phyloP scores from a whole-genome alignment of 2,113 vertebrate species.

The Eptatretus burgeri region DNA sequence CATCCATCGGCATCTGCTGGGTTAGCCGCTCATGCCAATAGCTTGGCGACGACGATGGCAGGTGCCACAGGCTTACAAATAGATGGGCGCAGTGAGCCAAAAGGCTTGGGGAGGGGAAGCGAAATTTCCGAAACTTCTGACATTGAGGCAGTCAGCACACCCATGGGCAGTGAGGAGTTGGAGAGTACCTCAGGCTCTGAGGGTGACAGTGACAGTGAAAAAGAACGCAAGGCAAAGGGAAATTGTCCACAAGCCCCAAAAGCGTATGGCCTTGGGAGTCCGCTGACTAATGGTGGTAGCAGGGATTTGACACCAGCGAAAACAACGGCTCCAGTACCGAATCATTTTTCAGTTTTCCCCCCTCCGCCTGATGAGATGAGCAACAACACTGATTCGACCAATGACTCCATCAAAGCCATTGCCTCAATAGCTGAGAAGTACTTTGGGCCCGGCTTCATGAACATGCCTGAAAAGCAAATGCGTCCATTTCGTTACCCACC shows the following conservation, averaged over 20 bases:
- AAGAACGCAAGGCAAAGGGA: constrained; percentile 53
- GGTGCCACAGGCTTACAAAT: neutral
- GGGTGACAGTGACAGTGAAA: constrained; percentile 69
- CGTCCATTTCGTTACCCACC: constrained; percentile 64
- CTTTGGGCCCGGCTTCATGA: constrained; percentile 81
- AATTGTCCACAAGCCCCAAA: constrained; percentile 13
- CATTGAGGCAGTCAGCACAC: constrained; percentile 90
- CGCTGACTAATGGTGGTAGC: constrained; percentile 24
- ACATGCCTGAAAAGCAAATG: constrained; percentile 84
- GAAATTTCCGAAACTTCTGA: constrained; percentile 77
- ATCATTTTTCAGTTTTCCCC: constrained; percentile 46
- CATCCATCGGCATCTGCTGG: neutral
- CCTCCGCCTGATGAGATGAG: constrained; percentile 75
- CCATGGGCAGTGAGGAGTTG: constrained; percentile 57
- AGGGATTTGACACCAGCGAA: constrained; percentile 20
- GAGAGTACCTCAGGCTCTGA: constrained; percentile 77
- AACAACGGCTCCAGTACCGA: constrained; percentile 22
- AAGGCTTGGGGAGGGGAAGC: constrained; percentile 24
- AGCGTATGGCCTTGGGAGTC: constrained; percentile 14
- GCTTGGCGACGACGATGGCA: neutral
- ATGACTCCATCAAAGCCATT: constrained; percentile 94
- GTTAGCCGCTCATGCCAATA: neutral
- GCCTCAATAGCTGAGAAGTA: constrained; percentile 96
- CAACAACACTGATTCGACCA: constrained; percentile 31
- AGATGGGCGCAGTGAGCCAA: neutral